These are phyloP conservation scores for Ctenopoma multispine DNA, from an alignment of 2,797 vertebrate species.

Conservation along the genomic window DNA sequence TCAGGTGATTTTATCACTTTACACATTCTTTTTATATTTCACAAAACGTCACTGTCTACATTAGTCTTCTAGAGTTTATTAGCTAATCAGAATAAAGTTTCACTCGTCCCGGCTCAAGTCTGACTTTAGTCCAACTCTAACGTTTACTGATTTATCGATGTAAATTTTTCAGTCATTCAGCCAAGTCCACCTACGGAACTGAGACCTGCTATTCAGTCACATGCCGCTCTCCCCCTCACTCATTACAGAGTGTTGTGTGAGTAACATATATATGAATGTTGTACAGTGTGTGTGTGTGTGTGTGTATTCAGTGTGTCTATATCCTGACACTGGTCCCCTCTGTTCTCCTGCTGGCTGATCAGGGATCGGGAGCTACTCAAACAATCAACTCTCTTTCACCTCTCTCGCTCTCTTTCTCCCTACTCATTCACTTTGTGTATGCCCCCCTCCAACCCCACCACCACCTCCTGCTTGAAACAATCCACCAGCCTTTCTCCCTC, in stretches of 20 bases:
- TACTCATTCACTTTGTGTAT: slow-evolving; percentile 49
- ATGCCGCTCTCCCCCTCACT: slow-evolving; percentile 68
- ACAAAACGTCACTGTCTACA: too few species aligned
- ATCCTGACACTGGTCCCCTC: slow-evolving; percentile 66
- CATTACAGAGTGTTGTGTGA: slow-evolving; percentile 40
- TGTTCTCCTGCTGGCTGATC: slow-evolving; percentile 62
- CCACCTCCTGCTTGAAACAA: slow-evolving; percentile 43
- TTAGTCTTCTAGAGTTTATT: too few species aligned
- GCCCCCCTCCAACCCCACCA: slow-evolving; percentile 10
- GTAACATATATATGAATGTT: slow-evolving; percentile 43
- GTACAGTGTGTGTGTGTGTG: slow-evolving; percentile 38
- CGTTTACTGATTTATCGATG: neutral
- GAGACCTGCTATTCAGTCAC: slow-evolving; percentile 69
- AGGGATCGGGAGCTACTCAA: slow-evolving; percentile 62
- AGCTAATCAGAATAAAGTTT: too few species aligned
- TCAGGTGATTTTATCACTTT: too few species aligned
- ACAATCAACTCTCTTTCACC: slow-evolving; percentile 65
- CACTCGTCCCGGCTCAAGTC: too few species aligned
- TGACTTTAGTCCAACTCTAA: neutral
- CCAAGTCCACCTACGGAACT: slow-evolving; percentile 62
- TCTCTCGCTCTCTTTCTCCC: slow-evolving; percentile 41
- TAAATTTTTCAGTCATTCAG: too few species aligned
- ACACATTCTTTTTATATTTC: too few species aligned
- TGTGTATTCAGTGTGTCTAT: slow-evolving; percentile 11
- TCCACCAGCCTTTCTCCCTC: slow-evolving; percentile 34